A percentile compares a stretch with the other conserved stretches of the same genome.
These are phyloP conservation scores for Sitta europaea DNA, from an alignment of 2,113 vertebrate species.

Conservation along the genomic window DNA sequence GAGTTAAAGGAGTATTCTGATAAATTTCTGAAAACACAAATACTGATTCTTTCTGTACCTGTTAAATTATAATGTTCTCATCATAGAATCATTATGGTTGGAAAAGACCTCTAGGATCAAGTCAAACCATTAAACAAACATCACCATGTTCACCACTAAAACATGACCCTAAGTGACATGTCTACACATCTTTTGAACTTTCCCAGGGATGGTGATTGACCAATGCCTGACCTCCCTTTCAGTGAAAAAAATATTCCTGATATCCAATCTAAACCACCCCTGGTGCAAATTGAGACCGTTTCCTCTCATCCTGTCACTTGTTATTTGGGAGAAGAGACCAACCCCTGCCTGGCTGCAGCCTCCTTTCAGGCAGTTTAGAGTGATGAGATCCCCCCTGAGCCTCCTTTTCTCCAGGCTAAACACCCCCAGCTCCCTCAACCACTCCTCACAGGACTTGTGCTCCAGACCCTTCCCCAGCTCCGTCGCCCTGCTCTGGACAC, in stretches of 20 bases:
- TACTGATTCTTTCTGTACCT: background rate
- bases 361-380: background rate
- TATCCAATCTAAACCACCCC: background rate
- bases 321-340: background rate
- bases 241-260: background rate
- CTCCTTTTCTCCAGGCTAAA: background rate
- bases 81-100: background rate
- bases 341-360: background rate
- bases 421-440: background rate
- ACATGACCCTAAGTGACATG: background rate
- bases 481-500: fast-evolving
- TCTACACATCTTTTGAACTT: background rate
- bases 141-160: background rate
- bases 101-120: background rate
- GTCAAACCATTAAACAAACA: background rate
- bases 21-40: background rate
- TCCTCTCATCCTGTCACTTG: background rate
- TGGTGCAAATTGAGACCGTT: background rate
- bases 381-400: background rate
- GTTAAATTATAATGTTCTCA: background rate
- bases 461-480: background rate
- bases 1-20: background rate
- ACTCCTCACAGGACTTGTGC: background rate
- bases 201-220: background rate
- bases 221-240: background rate